Conservation (phyloP, 2,888 invertebrate genomes). For the Abrostola tripartita region DNA sequence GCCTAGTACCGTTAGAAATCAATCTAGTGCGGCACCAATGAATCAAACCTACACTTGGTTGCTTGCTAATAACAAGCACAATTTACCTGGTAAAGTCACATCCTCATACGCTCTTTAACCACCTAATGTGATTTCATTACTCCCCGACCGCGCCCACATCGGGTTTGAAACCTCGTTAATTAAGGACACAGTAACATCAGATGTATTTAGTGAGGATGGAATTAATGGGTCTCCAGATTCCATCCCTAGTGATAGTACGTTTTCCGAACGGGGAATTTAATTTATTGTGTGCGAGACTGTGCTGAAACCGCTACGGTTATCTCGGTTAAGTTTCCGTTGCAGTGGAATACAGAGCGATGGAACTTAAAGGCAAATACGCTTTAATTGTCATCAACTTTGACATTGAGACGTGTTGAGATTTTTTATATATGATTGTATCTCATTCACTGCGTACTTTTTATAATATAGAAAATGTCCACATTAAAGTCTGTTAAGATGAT, state of each 20-base stretch:
- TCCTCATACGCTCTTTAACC: slow-evolving; percentile 11
- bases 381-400: no score
- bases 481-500: no score
- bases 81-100: slow-evolving; percentile 10
- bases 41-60: no score
- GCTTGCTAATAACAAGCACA: background rate
- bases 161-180: slow-evolving; percentile 39
- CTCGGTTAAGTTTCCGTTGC: slow-evolving; percentile 25
- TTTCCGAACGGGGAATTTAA: slow-evolving; percentile 35
- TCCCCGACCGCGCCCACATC: slow-evolving; percentile 11
- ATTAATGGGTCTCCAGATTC: slow-evolving; percentile 42
- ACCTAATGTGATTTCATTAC: slow-evolving; percentile 44
- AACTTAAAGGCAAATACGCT: no score
- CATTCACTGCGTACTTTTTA: no score
- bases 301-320: slow-evolving; percentile 37
- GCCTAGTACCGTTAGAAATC: no score
- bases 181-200: slow-evolving; percentile 33
- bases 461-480: no score
- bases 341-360: slow-evolving; percentile 1
- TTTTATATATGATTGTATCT: no score
- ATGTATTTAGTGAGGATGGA: slow-evolving; percentile 32
- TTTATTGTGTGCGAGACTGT: slow-evolving; percentile 36
- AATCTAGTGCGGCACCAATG: no score
- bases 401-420: no score
- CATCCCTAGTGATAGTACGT: slow-evolving; percentile 28